Evolutionary conservation across 2,113 vertebrate species (phyloP).

Genomic region (Eclectus roratus): DNA sequence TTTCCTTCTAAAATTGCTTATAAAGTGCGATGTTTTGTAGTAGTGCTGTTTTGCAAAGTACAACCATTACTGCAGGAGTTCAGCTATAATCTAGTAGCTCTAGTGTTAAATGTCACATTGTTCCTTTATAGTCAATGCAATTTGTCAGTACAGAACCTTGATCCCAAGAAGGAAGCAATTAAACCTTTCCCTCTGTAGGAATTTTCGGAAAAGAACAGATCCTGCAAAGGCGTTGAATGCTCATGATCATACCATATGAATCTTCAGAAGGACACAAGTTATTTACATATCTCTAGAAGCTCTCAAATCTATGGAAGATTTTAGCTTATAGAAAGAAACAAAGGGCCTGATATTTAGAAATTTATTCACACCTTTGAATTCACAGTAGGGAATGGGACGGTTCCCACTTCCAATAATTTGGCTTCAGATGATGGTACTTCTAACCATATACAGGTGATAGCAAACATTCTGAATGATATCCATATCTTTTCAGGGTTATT

Average conservation of each 20-base stretch:
- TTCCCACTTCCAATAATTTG: not conserved
- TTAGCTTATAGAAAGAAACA: not conserved
- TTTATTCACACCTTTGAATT: not conserved
- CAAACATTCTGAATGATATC: not conserved
- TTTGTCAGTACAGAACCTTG: not conserved
- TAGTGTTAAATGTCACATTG: not conserved
- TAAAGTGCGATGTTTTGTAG: not conserved
- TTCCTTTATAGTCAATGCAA: not conserved
- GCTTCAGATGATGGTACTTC: not conserved
- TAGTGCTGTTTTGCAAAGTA: not conserved
- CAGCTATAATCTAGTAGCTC: not conserved
- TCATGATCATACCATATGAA: not conserved
- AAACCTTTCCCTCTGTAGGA: not conserved
- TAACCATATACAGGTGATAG: not conserved
- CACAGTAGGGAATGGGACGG: not conserved
- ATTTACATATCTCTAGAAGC: not conserved
- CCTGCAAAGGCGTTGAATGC: not conserved
- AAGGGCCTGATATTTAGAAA: not conserved
- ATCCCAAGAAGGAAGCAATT: not conserved
- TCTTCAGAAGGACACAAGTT: not conserved
- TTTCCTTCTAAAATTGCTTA: not conserved
- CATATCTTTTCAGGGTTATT: conserved; percentile 71
- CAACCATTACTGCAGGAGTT: not conserved
- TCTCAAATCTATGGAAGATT: not conserved
- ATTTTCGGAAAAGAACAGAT: not conserved